These are phyloP conservation scores for Pseudeuparius sepicola DNA, from an alignment of 2,888 invertebrate species.

Conservation along the genomic window DNA sequence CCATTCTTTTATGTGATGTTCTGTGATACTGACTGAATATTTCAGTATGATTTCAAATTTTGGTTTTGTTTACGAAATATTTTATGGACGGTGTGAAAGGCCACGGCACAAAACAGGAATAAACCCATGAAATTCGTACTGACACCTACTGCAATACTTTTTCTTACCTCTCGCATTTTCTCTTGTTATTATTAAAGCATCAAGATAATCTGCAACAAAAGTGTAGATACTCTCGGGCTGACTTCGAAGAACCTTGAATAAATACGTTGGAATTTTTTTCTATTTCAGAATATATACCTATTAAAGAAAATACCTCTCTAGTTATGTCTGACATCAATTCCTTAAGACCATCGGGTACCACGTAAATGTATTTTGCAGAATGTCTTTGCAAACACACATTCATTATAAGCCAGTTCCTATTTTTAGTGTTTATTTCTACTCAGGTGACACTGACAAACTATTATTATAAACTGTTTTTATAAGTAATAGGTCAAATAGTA, in stretches of 20 bases:
- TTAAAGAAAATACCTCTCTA: slow-evolving; percentile 46
- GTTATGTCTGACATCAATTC: slow-evolving; percentile 65
- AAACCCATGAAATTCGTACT: too few species aligned
- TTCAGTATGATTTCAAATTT: too few species aligned
- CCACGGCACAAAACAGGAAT: too few species aligned
- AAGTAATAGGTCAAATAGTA: too few species aligned
- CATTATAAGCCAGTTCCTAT: too few species aligned
- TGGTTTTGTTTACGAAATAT: too few species aligned
- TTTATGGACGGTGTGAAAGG: too few species aligned
- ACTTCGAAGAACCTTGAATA: slow-evolving; percentile 51
- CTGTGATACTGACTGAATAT: too few species aligned
- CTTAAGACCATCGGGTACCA: slow-evolving; percentile 55
- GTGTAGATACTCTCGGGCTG: slow-evolving; percentile 54
- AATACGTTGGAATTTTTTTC: slow-evolving; percentile 8
- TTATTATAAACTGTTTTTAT: too few species aligned
- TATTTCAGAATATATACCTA: slow-evolving; percentile 3
- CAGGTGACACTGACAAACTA: too few species aligned
- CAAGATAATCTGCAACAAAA: slow-evolving; percentile 61
- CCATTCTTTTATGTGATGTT: too few species aligned
- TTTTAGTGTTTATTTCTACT: too few species aligned
- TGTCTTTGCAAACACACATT: slow-evolving; percentile 36
- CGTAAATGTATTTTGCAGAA: slow-evolving; percentile 41
- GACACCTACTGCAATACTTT: neutral
- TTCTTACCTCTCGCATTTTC: slow-evolving; percentile 43
- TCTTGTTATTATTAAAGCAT: slow-evolving; percentile 53